Conservation (phyloP, 1,140 invertebrate species). For the Drosophila baimaii region DNA sequence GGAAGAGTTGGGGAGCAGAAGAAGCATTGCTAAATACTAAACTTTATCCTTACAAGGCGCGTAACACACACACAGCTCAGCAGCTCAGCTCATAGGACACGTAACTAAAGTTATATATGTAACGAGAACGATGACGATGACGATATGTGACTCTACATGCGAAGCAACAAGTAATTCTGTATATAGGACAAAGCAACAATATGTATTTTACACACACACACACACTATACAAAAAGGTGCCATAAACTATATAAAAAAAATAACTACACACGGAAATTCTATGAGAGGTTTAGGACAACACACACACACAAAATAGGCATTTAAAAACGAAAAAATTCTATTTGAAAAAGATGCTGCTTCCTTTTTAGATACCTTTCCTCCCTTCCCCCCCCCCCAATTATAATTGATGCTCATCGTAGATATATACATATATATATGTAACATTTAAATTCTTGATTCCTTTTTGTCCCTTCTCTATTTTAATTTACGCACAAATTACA, state of each 20-base stretch:
- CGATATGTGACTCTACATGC: constrained; percentile 26
- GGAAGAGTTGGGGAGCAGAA: constrained; percentile 28
- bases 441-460: constrained; percentile 32
- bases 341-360: constrained; percentile 39
- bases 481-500: constrained; percentile 40
- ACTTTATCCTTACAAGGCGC: constrained; percentile 71
- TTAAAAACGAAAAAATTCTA: constrained; percentile 47
- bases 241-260: constrained; percentile 53
- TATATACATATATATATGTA: constrained; percentile 35
- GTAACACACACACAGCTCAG: constrained; percentile 41
- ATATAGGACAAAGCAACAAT: constrained; percentile 40
- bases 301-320: constrained; percentile 72
- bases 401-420: constrained; percentile 46
- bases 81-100: constrained; percentile 64
- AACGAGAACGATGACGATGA: constrained; percentile 26
- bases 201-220: constrained; percentile 25
- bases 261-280: constrained; percentile 50
- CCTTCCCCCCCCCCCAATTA: constrained; percentile 14
- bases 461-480: constrained; percentile 19
- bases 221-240: constrained; percentile 45
- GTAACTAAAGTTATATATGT: constrained; percentile 54
- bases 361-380: neutral
- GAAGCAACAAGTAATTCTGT: constrained; percentile 43
- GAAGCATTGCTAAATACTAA: constrained; percentile 67
- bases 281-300: constrained; percentile 72